Percentiles rank a stretch among this genome's conserved stretches.
Conservation (phyloP, 2,113 vertebrate species). For the Megalops atlanticus region DNA sequence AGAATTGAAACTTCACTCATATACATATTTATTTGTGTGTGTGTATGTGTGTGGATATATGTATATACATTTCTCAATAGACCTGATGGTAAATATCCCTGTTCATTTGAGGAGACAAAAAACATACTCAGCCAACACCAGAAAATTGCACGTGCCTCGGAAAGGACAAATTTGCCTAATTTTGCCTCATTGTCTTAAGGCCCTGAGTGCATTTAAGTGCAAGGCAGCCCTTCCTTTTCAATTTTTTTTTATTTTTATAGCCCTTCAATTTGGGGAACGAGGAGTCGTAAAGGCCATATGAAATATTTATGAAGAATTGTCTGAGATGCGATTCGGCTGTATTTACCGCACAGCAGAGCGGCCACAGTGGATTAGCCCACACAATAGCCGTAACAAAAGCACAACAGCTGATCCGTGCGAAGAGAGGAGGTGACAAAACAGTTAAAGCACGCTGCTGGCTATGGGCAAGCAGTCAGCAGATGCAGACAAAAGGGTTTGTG, state of each 20-base stretch:
- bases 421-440: constrained; percentile 92
- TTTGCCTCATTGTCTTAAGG: constrained; percentile 11
- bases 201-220: constrained; percentile 46
- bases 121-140: background rate
- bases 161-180: constrained; percentile 1
- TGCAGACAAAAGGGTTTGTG: constrained; percentile 93
- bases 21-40: background rate
- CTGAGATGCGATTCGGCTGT: constrained; percentile 84
- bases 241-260: constrained; percentile 53
- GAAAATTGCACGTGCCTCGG: background rate
- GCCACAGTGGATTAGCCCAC: constrained; percentile 87
- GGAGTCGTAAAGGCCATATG: constrained; percentile 83
- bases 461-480: constrained; percentile 90
- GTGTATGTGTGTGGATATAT: background rate
- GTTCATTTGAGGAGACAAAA: background rate
- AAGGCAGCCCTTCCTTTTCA: constrained; percentile 64
- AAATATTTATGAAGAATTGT: constrained; percentile 89
- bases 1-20: background rate
- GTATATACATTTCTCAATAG: background rate
- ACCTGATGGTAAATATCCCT: background rate
- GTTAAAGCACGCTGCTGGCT: constrained; percentile 92
- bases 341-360: constrained; percentile 86
- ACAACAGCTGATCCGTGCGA: constrained; percentile 92
- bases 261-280: constrained; percentile 72
- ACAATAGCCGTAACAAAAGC: constrained; percentile 94